Evolutionary conservation across 1,140 invertebrate species (phyloP), one percentile per base, ranked within the genome.

Genomic region (Cherax destructor): DNA sequence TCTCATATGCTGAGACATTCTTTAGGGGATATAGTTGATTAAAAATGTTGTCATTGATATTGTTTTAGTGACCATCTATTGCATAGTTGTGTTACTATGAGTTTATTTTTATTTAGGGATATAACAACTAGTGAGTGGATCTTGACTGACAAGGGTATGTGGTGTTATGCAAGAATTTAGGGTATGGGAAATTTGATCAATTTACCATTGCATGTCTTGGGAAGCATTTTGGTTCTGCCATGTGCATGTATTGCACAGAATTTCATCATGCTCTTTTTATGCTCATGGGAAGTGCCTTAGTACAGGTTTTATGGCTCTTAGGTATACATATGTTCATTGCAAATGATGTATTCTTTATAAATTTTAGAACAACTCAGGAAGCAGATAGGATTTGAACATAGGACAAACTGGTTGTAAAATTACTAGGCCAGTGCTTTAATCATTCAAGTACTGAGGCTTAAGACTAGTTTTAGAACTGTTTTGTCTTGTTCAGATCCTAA

Each of bases 161-260:
- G 24, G n/a, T 9, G n/a, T 9, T 6, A 30, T 30, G 6, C 24
- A 30, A 30, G 69, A 10, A 9, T 74, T 21, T 24, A 21, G n/a
- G 24, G 4, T 3, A 5, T n/a, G n/a, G n/a, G n/a, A 74, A 3
- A 30, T 9, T 74, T 30, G 7, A 74, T 74, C 24, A 30, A n/a
- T n/a, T 3, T 30, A 74, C 69, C 11, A 74, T 74, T 74, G 69
- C 69, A 74, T 74, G 69, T 30, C 11, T 74, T 24, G 69, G 69
- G 69, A 74, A 74, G 69, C 24, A 74, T 74, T 74, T 74, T 74
- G 69, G 24, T 74, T 21, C 21, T 74, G 69, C 30, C 6, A 74
- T 30, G 61, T 65, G 61, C 69, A 74, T 74, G 69, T n/a, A 65
- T 30, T 74, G 69, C n/a, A 74, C 69, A 74, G 16, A 74, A 74